Evolutionary conservation across 2,113 vertebrate genomes (phyloP).

Genomic region (Otis tarda): DNA sequence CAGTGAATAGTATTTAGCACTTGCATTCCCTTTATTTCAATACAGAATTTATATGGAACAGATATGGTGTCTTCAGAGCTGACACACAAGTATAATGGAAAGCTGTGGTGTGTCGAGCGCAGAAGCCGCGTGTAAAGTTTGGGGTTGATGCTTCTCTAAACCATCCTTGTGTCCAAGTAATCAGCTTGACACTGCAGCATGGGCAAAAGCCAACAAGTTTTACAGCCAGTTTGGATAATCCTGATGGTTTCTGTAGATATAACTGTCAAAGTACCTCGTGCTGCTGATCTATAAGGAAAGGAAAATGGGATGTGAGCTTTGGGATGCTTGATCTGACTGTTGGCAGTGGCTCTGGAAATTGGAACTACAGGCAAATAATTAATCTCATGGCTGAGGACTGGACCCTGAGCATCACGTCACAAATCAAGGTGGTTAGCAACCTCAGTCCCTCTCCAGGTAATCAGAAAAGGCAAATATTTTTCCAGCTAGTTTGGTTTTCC

Average conservation of each 20-base stretch:
- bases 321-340: not conserved
- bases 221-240: not conserved
- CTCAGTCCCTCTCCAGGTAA: not conserved
- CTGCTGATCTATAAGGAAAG: not conserved
- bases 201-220: not conserved
- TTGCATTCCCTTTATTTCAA: not conserved
- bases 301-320: not conserved
- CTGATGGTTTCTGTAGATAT: not conserved
- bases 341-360: not conserved
- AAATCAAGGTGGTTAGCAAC: not conserved
- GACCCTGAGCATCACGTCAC: fast-evolving
- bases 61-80: not conserved
- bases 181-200: not conserved
- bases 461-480: not conserved
- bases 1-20: not conserved
- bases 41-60: not conserved
- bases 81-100: not conserved
- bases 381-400: not conserved
- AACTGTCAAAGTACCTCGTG: not conserved
- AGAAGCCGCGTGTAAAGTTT: not conserved
- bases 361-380: not conserved
- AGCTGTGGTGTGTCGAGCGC: fast-evolving
- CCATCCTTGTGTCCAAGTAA: not conserved
- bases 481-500: not conserved
- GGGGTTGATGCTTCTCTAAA: not conserved